Evolutionary conservation across 2,888 invertebrate genomes (phyloP), one percentile per base, ranked within the genome.

Genomic region (Operophtera brumata): DNA sequence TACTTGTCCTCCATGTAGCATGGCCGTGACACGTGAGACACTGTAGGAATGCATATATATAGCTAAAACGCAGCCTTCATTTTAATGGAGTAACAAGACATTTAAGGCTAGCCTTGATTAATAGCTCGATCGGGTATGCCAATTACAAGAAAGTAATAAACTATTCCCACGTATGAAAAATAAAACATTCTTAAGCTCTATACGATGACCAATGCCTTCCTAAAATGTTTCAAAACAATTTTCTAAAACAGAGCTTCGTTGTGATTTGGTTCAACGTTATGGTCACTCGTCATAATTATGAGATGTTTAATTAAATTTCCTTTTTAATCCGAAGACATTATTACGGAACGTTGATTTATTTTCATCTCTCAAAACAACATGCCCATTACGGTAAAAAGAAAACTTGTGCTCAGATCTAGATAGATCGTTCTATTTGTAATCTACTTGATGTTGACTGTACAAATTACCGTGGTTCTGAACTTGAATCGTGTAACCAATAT

Each of bases 401-500:
- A 66, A 65, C 65, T 44, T 60, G 52, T 34, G n/a, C n/a, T n/a
- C n/a, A 51, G 55, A 69, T 72, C 68, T 67, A 70, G 72, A 73
- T 67, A 70, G 72, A 73, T 67, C 65, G 67, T 63, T 73, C 70
- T 77, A 75, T 77, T 79, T 78, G 75, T 70, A 67, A 71, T 66
- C 48, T 58, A 75, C 67, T 73, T 66, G 74, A 73, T 78, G 70
- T 77, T 66, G 67, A 69, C 59, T 65, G 35, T 59, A 66, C 66
- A 67, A 65, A 72, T 68, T 68, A 64, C 39, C 28, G 57, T 55
- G 34, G 48, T 60, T 62, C 55, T 65, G 72, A 74, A 77, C 75
- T 70, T 69, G 69, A 66, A 69, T 64, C 57, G 63, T 75, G 75
- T 77, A 74, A 75, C 78, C 71, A 71, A 80, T 79, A 77, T 75